A percentile compares a stretch with the other conserved stretches of the same genome.
Conservation (phyloP, 2,797 vertebrate genomes). For the Caiman crocodilus region DNA sequence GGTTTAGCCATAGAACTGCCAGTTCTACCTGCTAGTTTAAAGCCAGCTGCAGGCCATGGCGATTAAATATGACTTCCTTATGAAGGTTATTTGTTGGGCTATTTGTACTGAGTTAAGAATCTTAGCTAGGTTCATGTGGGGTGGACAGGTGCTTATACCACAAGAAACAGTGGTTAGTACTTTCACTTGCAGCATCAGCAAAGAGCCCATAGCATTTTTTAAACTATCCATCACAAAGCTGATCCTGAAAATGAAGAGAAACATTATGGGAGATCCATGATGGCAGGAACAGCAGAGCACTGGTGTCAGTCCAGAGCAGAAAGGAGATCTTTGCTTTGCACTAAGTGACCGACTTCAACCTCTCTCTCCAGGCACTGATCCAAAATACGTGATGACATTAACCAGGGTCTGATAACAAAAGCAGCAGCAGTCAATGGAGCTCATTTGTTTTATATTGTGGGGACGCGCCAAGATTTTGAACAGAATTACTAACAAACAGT, state of each 20-base stretch:
- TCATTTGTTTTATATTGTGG: conserved; percentile 67
- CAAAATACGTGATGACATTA: conserved; percentile 51
- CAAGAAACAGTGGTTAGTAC: background rate
- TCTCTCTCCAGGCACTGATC: background rate
- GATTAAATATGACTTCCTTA: background rate
- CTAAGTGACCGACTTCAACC: background rate
- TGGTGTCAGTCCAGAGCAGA: background rate
- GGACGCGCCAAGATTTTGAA: conserved; percentile 52
- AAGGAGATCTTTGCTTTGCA: background rate
- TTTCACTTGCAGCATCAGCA: background rate
- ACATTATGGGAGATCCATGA: background rate
- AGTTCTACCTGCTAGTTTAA: too few relatives aligned
- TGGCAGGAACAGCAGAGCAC: background rate
- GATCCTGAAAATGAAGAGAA: background rate
- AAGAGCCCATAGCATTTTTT: background rate
- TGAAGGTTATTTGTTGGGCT: background rate
- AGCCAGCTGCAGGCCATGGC: background rate
- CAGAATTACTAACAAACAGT: conserved; percentile 44
- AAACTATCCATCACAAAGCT: background rate
- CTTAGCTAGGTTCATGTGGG: background rate
- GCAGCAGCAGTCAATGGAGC: conserved; percentile 59
- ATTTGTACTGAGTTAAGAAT: background rate
- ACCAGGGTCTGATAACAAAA: conserved; percentile 70
- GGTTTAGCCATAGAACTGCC: background rate
- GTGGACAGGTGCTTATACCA: too few relatives aligned